A percentile compares a stretch with the other conserved stretches of the same genome.
Conservation (phyloP, 2,113 vertebrate species). For the Panurus biarmicus region DNA sequence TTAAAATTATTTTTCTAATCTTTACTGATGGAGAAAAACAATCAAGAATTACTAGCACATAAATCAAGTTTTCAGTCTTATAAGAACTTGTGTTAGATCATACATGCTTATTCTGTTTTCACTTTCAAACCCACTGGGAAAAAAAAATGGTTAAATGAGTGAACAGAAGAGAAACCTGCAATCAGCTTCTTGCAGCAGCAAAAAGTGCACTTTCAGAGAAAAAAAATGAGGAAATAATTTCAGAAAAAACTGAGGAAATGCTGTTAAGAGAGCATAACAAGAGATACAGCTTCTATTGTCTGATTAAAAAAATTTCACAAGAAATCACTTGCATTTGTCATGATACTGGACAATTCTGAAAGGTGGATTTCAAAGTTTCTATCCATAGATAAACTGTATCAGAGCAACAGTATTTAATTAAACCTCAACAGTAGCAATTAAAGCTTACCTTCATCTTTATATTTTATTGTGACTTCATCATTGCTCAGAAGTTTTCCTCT, state of each 20-base stretch:
- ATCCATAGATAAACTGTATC: neutral
- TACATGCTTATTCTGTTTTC: neutral
- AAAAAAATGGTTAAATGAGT: neutral
- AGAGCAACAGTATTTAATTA: neutral
- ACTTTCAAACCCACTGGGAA: neutral
- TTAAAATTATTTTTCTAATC: neutral
- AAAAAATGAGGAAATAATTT: neutral
- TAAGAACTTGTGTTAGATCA: neutral
- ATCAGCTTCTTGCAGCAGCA: neutral
- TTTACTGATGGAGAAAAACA: neutral
- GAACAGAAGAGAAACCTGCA: neutral
- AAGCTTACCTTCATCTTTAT: conserved; percentile 93
- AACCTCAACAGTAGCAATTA: neutral
- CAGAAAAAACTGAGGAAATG: neutral
- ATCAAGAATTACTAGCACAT: neutral
- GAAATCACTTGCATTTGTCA: neutral
- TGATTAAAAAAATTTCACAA: neutral
- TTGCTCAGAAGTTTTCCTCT: conserved; percentile 95
- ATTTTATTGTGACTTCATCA: conserved; percentile 98
- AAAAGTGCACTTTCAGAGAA: neutral
- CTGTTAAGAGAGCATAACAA: neutral
- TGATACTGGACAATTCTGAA: neutral
- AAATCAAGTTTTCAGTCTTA: neutral
- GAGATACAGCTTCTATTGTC: neutral
- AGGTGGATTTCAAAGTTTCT: neutral